A percentile compares a stretch with the other conserved stretches of the same genome.
Evolutionary conservation across 2,797 vertebrate species (phyloP).

Genomic region (Spinus olivaceus): DNA sequence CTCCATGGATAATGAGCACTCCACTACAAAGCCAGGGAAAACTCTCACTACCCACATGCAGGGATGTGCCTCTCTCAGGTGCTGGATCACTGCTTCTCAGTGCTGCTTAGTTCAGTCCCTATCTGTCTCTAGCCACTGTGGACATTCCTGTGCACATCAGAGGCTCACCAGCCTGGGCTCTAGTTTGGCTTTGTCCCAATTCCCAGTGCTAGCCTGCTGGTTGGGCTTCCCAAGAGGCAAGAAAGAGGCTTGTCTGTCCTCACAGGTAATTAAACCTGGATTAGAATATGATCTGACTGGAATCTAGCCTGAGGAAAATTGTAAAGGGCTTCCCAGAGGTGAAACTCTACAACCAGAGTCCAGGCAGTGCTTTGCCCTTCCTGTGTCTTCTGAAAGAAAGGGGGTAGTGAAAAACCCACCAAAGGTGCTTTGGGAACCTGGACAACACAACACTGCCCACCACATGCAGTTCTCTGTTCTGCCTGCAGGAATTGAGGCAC

Average conservation of each 20-base stretch:
- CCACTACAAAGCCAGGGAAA: not conserved
- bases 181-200: not conserved
- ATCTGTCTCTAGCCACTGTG: not conserved
- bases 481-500: not conserved
- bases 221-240: not conserved
- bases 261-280: constrained; percentile 34
- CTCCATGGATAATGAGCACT: not conserved
- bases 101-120: not conserved
- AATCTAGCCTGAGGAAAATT: not conserved
- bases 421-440: not conserved
- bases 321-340: not conserved
- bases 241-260: constrained; percentile 21
- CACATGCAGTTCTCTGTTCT: not conserved
- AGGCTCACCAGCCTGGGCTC: not conserved
- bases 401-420: not conserved
- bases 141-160: not conserved
- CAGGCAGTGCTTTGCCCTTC: not conserved
- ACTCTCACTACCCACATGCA: rapidly evolving
- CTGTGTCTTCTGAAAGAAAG: not conserved
- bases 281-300: constrained; percentile 4
- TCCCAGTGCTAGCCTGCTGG: not conserved
- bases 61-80: not conserved
- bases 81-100: not conserved
- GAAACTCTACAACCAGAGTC: not conserved
- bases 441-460: not conserved